A percentile compares a stretch with the other conserved stretches of the same genome.
Evolutionary conservation across 2,888 invertebrate species (phyloP).

Genomic region (Chrysolina haemoptera): DNA sequence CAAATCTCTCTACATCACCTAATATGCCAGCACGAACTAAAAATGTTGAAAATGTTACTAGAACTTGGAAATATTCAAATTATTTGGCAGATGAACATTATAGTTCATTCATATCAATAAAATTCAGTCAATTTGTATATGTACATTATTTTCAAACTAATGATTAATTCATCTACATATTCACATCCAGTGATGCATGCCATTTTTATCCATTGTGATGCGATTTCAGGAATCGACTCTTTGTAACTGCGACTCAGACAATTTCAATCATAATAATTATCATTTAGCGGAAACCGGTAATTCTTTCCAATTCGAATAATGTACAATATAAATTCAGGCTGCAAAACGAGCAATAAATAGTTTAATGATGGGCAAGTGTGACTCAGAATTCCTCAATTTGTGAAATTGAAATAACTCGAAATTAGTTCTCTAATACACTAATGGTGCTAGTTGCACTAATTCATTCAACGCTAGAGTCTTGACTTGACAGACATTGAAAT

Average conservation of each 20-base stretch:
- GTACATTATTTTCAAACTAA: too few species aligned
- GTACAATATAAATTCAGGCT: conserved; percentile 47
- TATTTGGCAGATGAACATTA: too few species aligned
- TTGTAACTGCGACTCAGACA: conserved; percentile 26
- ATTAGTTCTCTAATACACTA: conserved; percentile 52
- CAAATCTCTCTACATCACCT: too few species aligned
- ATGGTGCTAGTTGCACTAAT: conserved; percentile 40
- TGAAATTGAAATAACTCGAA: conserved; percentile 58
- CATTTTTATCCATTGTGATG: conserved; percentile 5
- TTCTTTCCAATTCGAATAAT: conserved; percentile 54
- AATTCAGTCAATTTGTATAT: too few species aligned
- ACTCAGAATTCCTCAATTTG: conserved; percentile 55
- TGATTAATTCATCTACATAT: too few species aligned
- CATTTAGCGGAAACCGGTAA: conserved; percentile 53
- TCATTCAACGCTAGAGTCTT: conserved; percentile 31
- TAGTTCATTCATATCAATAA: too few species aligned
- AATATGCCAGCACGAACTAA: too few species aligned
- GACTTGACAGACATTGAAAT: conserved; percentile 25
- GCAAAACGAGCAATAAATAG: conserved; percentile 55
- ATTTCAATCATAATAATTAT: conserved; percentile 36
- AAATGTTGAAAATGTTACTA: too few species aligned
- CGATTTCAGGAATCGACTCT: conserved; percentile 9
- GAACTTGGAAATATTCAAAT: too few species aligned
- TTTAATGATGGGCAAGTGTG: conserved; percentile 56
- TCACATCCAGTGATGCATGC: too few species aligned